Evolutionary conservation across 2,797 vertebrate genomes (phyloP), one percentile per base, ranked within the genome.

Genomic region (Oreonectes daqikongensis): DNA sequence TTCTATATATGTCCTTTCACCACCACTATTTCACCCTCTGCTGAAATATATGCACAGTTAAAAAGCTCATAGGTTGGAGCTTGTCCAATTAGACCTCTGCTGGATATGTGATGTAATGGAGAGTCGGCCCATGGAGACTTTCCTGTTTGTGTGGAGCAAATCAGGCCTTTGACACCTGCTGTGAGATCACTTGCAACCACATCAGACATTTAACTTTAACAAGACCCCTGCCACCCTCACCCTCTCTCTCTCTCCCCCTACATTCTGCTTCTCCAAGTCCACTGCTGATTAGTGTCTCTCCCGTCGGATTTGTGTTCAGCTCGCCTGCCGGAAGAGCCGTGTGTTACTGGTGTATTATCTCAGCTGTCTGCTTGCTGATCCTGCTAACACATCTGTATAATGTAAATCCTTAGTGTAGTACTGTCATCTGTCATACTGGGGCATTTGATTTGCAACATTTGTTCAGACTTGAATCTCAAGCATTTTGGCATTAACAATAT

Each of bases 101-200:
- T 46, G 53, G 22, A 9, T 61, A 18, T 26, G 63, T 77, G 75
- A 61, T 20, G 40, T 69, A 50, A 70, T 75, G 64, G 73, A 75
- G 73, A 75, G 30, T 48, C 20, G 11, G 11, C 50, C 64, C 61
- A 46, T 24, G 63, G 72, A 69, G 38, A 75, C 66, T 69, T 69
- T 35, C 72, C 24, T 79, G 65, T 72, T 78, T 79, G 46, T 59
- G 60, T 38, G 28, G 46, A 53, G 67, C 72, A 61, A 64, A 64
- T 67, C 69, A 71, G 44, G 63, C 46, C 53, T 72, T 75, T 82
- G 72, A 76, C 68, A 82, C 55, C 72, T 79, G 28, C 77, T 69
- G 69, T 72, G 68, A 64, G 28, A 77, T 73, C 48, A 65, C 18
- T 79, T 20, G 9, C 17, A 69, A 64, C 26, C 71, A 42, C 61